These are phyloP conservation scores for Magallana nippona DNA, from an alignment of 2,888 invertebrate species.

Conservation along the genomic window DNA sequence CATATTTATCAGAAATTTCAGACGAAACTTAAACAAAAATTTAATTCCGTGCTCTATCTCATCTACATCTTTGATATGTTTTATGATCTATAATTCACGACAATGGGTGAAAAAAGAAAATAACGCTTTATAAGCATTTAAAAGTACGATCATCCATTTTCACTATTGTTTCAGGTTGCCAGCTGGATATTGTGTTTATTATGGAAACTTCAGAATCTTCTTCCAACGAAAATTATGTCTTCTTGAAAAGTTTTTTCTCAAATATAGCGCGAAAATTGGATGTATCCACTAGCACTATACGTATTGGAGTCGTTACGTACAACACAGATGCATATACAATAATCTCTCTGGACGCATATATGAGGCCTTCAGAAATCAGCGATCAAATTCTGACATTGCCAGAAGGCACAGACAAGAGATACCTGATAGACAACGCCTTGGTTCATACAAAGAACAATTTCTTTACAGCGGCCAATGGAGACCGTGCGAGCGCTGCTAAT, in stretches of 20 bases:
- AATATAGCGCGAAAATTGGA: not conserved
- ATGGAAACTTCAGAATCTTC: not conserved
- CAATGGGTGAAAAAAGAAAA: not conserved
- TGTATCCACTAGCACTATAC: not conserved
- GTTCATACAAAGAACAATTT: not conserved
- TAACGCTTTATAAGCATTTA: not conserved
- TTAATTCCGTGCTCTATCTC: too few relatives aligned
- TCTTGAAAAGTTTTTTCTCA: not conserved
- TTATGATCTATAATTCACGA: too few relatives aligned
- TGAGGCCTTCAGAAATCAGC: not conserved
- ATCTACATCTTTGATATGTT: too few relatives aligned
- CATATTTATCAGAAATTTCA: too few relatives aligned
- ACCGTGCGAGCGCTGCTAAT: not conserved
- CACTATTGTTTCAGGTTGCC: not conserved
- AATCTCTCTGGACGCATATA: not conserved
- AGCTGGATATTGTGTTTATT: conserved; percentile 14
- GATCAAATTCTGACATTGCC: not conserved
- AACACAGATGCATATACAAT: not conserved
- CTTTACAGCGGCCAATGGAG: not conserved
- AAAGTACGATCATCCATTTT: not conserved
- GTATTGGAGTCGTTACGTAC: not conserved
- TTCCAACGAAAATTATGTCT: not conserved
- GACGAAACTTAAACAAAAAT: too few relatives aligned
- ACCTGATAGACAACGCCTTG: not conserved
- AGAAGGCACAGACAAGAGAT: not conserved